phyloP scores from a whole-genome alignment of 2,113 vertebrate genomes.

The Pseudorhombus dupliciocellatus region DNA sequence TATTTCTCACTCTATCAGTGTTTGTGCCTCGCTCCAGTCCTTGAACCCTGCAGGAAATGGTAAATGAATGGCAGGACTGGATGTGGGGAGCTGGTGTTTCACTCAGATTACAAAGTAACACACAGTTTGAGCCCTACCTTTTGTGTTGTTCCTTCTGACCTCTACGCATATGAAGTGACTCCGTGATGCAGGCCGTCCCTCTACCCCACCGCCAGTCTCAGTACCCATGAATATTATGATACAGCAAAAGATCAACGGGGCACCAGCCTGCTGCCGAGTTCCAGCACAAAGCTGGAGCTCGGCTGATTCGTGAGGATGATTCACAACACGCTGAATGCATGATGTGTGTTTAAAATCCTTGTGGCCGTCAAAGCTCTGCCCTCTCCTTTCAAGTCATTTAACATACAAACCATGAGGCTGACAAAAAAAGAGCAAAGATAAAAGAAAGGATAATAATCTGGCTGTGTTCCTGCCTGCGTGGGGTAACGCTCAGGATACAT shows the following conservation, averaged over 20 bases:
- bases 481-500: slow-evolving; percentile 18
- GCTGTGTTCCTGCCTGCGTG: slow-evolving; percentile 15
- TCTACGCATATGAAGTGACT: slow-evolving; percentile 18
- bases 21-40: neutral
- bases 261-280: slow-evolving; percentile 29
- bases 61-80: slow-evolving; percentile 15
- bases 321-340: slow-evolving; percentile 36
- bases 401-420: slow-evolving; percentile 16
- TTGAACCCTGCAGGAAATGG: slow-evolving; percentile 9
- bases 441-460: neutral
- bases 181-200: slow-evolving; percentile 19
- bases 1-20: neutral
- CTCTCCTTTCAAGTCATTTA: slow-evolving; percentile 33
- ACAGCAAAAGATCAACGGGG: slow-evolving; percentile 49
- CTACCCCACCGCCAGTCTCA: slow-evolving; percentile 13
- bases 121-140: slow-evolving; percentile 25
- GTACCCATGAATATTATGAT: slow-evolving; percentile 31
- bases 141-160: slow-evolving; percentile 43
- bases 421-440: slow-evolving; percentile 15
- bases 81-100: neutral
- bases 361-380: slow-evolving; percentile 39
- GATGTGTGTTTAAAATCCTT: slow-evolving; percentile 41
- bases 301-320: slow-evolving; percentile 48
- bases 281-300: slow-evolving; percentile 23
- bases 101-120: slow-evolving; percentile 4